Conservation (phyloP, 2,113 vertebrate species). For the Lasiurus cinereus region DNA sequence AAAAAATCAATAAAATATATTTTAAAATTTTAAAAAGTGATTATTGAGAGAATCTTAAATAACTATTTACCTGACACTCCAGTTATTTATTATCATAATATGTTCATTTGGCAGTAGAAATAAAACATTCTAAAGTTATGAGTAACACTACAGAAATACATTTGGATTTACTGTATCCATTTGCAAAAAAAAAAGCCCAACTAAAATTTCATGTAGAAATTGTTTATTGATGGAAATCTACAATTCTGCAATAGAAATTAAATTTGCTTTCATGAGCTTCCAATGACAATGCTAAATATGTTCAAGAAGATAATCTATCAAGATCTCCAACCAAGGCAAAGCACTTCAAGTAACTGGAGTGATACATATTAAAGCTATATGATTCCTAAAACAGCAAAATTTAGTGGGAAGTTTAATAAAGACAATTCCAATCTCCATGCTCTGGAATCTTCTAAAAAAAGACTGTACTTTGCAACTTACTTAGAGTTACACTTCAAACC, state of each 20-base stretch:
- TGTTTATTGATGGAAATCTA: neutral
- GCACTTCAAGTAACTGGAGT: slow-evolving; percentile 71
- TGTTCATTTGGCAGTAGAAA: neutral
- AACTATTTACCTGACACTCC: neutral
- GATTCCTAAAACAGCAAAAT: slow-evolving; percentile 66
- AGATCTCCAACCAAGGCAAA: slow-evolving; percentile 61
- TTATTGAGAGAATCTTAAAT: neutral
- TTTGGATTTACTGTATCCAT: neutral
- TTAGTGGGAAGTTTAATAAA: neutral
- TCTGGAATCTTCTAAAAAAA: slow-evolving; percentile 1
- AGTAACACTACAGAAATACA: neutral
- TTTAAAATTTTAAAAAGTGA: neutral
- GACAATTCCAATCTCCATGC: slow-evolving; percentile 15
- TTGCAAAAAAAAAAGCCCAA: neutral
- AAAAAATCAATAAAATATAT: too few relatives aligned
- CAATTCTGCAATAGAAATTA: neutral
- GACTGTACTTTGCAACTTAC: neutral
- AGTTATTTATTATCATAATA: neutral
- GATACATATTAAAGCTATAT: slow-evolving; percentile 22
- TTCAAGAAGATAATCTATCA: slow-evolving; percentile 70
- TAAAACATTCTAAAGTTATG: neutral
- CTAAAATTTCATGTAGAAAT: neutral
- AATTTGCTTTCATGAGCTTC: slow-evolving; percentile 63
- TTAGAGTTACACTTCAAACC: neutral
- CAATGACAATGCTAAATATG: slow-evolving; percentile 72